Evolutionary conservation across 2,888 invertebrate genomes (phyloP), one percentile per base, ranked within the genome.

Genomic region (Gerris lacustris): DNA sequence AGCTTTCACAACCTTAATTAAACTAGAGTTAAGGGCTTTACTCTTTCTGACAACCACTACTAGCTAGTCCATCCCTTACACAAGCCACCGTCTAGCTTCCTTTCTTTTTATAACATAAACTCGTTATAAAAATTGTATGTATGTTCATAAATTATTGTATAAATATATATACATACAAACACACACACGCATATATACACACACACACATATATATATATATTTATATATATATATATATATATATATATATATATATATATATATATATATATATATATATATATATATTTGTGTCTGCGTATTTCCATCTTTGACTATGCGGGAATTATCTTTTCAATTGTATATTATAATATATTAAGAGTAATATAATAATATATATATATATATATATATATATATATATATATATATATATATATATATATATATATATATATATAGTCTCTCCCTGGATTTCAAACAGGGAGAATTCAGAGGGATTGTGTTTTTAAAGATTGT

Each of bases 241-340:
- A 47, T 47, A 47, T 47, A 47, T 47, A 47, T 47, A 47, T 47
- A 47, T 47, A 47, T 47, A 47, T 47, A 47, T 47, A 47, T 47
- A 47, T 47, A 47, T 47, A 47, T 47, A 47, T 47, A 47, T 47
- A 47, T 47, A 47, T 47, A 47, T 47, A 47, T 47, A 47, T 47
- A 47, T 47, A 47, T 11, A 47, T 47, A 47, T 47, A 47, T 47
- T 7, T 47, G 11, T 47, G 11, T 47, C 6, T 47, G 11, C 11
- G 11, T 47, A 47, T 47, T 7, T 47, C 6, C 47, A 47, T 47
- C 6, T 47, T 7, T 47, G 11, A 7, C 6, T 47, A 47, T 47
- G 11, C 11, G 11, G 7, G 11, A 7, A 47, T 47, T 47, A 47
- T 47, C 6, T 47, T 7, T 47, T 7, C 11, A 47, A 7, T 7